Conservation (phyloP, 2,113 vertebrate species). For the Corynorhinus townsendii region DNA sequence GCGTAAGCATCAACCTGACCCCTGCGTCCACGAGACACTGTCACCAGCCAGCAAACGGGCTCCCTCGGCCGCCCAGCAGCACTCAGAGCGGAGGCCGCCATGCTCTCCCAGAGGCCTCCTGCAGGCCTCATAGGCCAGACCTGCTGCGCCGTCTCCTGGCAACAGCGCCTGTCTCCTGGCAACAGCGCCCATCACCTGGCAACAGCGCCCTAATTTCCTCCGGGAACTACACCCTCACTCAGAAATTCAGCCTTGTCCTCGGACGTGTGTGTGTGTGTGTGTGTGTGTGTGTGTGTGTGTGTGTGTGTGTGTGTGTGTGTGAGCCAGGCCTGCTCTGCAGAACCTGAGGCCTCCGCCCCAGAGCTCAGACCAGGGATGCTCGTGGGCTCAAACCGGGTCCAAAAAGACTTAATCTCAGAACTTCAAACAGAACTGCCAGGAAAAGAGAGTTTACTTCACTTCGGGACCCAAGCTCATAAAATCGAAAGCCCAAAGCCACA, state of each 20-base stretch:
- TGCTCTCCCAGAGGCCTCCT: background rate
- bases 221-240: background rate
- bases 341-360: background rate
- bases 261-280: too few species aligned
- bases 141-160: background rate
- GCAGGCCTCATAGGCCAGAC: background rate
- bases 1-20: too few species aligned
- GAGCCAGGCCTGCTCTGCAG: too few species aligned
- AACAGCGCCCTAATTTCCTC: background rate
- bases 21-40: background rate
- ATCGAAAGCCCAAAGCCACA: background rate
- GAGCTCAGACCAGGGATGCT: background rate
- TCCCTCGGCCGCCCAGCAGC: too few species aligned
- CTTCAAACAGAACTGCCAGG: background rate
- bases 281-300: rapidly evolving
- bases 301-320: rapidly evolving
- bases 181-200: background rate
- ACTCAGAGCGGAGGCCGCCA: background rate
- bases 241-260: background rate
- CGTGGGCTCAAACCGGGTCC: background rate
- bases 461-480: background rate
- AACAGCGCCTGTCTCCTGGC: background rate
- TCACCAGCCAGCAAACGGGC: too few species aligned
- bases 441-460: background rate
- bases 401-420: background rate